A percentile compares a stretch with the other conserved stretches of the same genome.
Evolutionary conservation across 1,140 invertebrate genomes (phyloP).

Genomic region (Helicoverpa armigera): DNA sequence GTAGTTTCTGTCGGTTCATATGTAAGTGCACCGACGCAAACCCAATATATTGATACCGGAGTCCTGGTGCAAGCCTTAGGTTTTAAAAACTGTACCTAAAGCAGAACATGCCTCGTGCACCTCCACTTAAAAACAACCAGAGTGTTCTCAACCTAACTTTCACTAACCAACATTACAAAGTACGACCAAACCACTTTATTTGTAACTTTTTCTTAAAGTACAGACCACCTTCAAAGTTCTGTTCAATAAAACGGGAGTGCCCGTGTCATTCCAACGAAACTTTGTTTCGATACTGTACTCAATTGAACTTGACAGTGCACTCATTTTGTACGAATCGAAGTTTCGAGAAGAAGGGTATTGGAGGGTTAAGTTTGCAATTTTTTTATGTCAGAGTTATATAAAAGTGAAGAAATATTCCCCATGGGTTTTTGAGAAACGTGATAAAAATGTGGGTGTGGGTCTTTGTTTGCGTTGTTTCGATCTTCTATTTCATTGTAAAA

Average conservation of each 20-base stretch:
- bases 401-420: background rate
- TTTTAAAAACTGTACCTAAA: too few species aligned
- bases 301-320: constrained; percentile 28
- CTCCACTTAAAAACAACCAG: too few species aligned
- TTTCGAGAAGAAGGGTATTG: background rate
- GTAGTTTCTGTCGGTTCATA: too few species aligned
- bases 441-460: background rate
- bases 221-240: constrained; percentile 9
- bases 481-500: too few species aligned
- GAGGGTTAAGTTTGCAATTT: constrained; percentile 9
- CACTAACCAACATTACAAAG: constrained; percentile 15
- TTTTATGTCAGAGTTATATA: background rate
- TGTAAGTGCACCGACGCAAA: too few species aligned
- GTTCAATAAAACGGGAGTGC: constrained; percentile 19
- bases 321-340: constrained; percentile 8
- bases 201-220: constrained; percentile 37
- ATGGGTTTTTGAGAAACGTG: background rate
- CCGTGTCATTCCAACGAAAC: constrained; percentile 18
- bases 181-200: constrained; percentile 8
- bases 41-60: too few species aligned
- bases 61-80: too few species aligned
- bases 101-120: too few species aligned
- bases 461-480: too few species aligned
- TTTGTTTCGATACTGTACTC: constrained; percentile 11
- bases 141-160: background rate